Percentiles rank a stretch among this genome's conserved stretches.
phyloP scores from a whole-genome alignment of 1,140 invertebrate species.

The Schlechtendalia chinensis region DNA sequence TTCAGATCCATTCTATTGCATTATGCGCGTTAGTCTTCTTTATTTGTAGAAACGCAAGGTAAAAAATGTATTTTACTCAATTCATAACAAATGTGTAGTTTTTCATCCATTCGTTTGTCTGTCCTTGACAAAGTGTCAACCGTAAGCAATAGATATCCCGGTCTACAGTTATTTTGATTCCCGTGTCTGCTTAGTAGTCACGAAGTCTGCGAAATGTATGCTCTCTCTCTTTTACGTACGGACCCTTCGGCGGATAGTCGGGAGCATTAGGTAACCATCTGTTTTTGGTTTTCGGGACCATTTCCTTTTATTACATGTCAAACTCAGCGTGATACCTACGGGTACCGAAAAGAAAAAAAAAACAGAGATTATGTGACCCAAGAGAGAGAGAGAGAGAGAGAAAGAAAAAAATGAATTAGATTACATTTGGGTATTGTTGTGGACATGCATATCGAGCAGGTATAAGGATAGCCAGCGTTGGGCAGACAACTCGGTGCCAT shows the following conservation, averaged over 20 bases:
- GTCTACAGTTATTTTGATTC: constrained; percentile 44
- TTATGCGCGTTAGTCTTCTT: neutral
- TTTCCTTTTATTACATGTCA: constrained; percentile 44
- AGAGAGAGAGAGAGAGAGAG: neutral
- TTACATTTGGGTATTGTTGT: constrained; percentile 39
- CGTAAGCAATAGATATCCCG: neutral
- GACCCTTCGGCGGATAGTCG: constrained; percentile 13
- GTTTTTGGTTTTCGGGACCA: constrained; percentile 16
- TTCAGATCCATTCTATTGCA: neutral
- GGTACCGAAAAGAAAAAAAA: constrained; percentile 21
- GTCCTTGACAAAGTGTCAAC: constrained; percentile 46
- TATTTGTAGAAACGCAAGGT: neutral
- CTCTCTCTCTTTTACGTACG: neutral
- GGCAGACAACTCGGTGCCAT: constrained; percentile 37
- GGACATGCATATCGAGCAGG: constrained; percentile 11
- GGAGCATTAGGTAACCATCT: constrained; percentile 43
- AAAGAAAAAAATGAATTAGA: constrained; percentile 23
- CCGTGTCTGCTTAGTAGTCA: constrained; percentile 39
- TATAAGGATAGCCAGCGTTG: constrained; percentile 24
- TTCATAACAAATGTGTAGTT: constrained; percentile 1
- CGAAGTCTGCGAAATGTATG: constrained; percentile 47
- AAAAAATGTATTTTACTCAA: neutral
- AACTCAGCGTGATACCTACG: constrained; percentile 41
- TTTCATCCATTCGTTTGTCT: constrained; percentile 23
- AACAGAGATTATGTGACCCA: constrained; percentile 37